phyloP scores from a whole-genome alignment of 2,113 vertebrate genomes.

The Sinocyclocheilus anophthalmus region DNA sequence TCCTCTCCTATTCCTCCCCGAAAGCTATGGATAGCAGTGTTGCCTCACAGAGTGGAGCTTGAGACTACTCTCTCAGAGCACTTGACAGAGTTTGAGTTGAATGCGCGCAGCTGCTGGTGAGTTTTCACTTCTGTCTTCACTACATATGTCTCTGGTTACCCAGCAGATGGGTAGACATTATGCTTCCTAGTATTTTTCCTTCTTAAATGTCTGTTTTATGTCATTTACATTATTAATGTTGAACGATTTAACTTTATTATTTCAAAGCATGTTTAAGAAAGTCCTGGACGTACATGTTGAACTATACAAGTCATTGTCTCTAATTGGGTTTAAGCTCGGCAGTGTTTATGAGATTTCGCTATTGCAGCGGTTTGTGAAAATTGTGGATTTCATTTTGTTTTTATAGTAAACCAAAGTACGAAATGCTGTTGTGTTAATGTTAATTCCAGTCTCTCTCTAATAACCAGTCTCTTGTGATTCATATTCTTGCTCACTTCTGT shows the following conservation, averaged over 20 bases:
- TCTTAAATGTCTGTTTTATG: neutral
- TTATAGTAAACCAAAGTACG: neutral
- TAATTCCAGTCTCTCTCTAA: neutral
- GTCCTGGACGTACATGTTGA: neutral
- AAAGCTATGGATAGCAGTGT: slow-evolving; percentile 52
- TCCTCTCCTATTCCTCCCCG: slow-evolving; percentile 60
- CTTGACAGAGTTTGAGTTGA: slow-evolving; percentile 4
- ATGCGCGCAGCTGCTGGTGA: slow-evolving; percentile 40
- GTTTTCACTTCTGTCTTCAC: slow-evolving; percentile 3
- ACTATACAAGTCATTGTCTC: neutral
- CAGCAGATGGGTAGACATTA: neutral
- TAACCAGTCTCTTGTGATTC: neutral
- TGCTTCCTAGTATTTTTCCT: neutral
- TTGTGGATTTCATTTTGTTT: neutral
- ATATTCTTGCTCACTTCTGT: neutral
- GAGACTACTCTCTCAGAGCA: neutral
- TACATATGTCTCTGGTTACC: slow-evolving; percentile 15
- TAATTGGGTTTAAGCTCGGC: neutral
- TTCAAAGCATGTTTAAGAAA: neutral
- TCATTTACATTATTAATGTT: neutral
- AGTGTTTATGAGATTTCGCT: neutral
- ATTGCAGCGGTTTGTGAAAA: neutral
- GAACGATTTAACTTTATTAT: neutral
- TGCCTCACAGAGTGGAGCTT: neutral
- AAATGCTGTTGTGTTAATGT: neutral